Evolutionary conservation across 2,888 invertebrate genomes (phyloP), one percentile per base, ranked within the genome.

Genomic region (Drosophila lacicola): DNA sequence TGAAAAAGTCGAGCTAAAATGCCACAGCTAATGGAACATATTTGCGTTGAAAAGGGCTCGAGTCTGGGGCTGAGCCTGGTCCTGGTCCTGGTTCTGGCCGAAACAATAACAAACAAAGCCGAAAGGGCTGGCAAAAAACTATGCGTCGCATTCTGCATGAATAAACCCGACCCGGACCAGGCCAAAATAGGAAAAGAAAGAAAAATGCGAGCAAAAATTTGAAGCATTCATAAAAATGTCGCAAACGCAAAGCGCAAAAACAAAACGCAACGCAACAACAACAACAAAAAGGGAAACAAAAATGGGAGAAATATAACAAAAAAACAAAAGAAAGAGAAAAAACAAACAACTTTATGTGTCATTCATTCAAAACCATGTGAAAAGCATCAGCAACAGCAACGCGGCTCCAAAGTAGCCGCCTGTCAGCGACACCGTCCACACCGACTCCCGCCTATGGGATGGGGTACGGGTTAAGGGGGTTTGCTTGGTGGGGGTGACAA

Each of bases 191-290:
- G 14, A 53, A 63, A 70, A 70, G 64, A 57, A 74, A 58, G 37
- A 62, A 86, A 51, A 64, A 83, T 73, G 63, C 65, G 64, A 61
- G 64, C 74, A 88, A 78, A 80, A 82, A 80, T 84, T 86, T 87
- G 84, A 80, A 73, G 89, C 87, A 85, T 85, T 89, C 87, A 85
- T 89, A 85, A 85, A 85, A 85, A 85, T 85, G 87, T 85, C 84
- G 85, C 82, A 73, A 78, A 75, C 78, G 78, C 78, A 75, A 74
- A 78, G 61, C 72, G 72, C 64, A 82, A 87, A 82, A 82, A 87
- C 78, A 87, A 81, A 81, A 83, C 81, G 68, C 47, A 68, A 63
- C 80, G 61, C 49, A 57, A 42, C 42, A 55, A 36, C 42, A 37
- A 41, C 50, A 49, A 47, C 4, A 51, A 44, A 70, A 57, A 45